These are phyloP conservation scores for Proales similis DNA, from an alignment of 1,140 invertebrate species.

Conservation along the genomic window DNA sequence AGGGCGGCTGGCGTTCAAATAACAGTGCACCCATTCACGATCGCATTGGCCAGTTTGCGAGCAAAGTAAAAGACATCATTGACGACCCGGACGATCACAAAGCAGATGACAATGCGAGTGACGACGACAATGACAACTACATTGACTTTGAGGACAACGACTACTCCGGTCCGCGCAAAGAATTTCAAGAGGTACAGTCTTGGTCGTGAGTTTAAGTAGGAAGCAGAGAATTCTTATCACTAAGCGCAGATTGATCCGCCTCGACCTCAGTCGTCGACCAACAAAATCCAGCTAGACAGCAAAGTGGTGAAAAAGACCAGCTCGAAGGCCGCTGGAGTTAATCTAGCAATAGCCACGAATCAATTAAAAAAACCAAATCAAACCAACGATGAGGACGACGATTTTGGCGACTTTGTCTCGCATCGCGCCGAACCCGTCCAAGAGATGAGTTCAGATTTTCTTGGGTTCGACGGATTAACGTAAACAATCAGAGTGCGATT, in stretches of 20 bases:
- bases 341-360: not conserved
- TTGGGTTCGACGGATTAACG: too few species aligned
- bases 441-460: not conserved
- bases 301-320: not conserved
- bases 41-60: constrained; percentile 12
- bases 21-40: not conserved
- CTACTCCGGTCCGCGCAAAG: too few species aligned
- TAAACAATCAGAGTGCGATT: too few species aligned
- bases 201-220: too few species aligned
- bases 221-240: too few species aligned
- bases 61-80: constrained; percentile 28
- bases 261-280: too few species aligned
- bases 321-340: not conserved
- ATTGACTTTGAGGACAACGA: too few species aligned
- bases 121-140: too few species aligned
- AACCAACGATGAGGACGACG: constrained; percentile 10
- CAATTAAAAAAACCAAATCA: constrained; percentile 4
- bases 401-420: constrained; percentile 36
- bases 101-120: too few species aligned
- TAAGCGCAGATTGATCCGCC: too few species aligned
- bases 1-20: constrained; percentile 16
- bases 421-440: not conserved
- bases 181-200: too few species aligned
- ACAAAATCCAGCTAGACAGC: not conserved
- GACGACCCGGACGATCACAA: too few species aligned